These are phyloP conservation scores for Eulemur albifrons DNA, from an alignment of 2,797 vertebrate species.

Conservation along the genomic window DNA sequence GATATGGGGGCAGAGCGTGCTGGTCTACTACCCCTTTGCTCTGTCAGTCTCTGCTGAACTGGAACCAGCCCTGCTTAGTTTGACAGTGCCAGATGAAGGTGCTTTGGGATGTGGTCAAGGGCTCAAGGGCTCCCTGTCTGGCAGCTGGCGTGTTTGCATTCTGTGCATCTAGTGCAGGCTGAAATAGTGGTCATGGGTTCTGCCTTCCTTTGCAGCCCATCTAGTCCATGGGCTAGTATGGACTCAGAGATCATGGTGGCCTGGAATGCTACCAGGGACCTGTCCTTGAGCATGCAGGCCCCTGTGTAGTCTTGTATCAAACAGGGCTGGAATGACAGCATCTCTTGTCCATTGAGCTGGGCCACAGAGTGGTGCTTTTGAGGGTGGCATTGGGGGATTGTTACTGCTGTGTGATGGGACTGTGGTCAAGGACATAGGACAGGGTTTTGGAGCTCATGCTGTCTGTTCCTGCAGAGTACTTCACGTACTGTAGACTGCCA, in stretches of 20 bases:
- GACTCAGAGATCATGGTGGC: neutral
- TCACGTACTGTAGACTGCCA: neutral
- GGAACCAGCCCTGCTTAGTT: neutral
- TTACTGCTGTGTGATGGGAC: neutral
- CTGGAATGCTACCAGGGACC: neutral
- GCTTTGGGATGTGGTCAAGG: neutral
- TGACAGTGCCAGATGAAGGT: conserved; percentile 9
- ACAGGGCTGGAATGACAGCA: neutral
- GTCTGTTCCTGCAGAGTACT: neutral
- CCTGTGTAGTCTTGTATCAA: neutral
- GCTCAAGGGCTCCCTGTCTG: neutral
- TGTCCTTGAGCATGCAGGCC: neutral
- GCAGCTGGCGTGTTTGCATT: neutral
- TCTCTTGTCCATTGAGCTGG: neutral
- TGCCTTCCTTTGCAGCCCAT: neutral
- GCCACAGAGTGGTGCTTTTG: neutral
- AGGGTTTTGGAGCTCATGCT: neutral
- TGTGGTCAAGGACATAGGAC: conserved; percentile 21
- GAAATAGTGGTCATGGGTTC: neutral
- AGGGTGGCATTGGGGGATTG: neutral
- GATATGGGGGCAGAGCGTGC: neutral
- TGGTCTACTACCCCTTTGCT: neutral
- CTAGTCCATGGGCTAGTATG: neutral
- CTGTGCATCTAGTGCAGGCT: neutral
- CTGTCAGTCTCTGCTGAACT: neutral